Evolutionary conservation across 2,888 invertebrate species (phyloP).

Genomic region (Pandemis corylana): DNA sequence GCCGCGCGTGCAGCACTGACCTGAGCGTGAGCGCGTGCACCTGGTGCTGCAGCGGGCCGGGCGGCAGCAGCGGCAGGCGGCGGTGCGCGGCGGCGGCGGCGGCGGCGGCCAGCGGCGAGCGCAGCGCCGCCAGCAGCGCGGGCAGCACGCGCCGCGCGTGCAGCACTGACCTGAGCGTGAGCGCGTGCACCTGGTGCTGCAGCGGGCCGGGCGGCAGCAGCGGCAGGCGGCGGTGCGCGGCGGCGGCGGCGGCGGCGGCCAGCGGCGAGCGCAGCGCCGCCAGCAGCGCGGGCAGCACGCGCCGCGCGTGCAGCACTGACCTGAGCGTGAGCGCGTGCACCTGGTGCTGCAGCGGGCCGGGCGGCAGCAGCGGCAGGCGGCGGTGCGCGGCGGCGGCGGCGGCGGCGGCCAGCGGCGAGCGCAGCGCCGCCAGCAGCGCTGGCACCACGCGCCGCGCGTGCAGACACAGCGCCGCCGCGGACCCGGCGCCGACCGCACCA

Average conservation of each 20-base stretch:
- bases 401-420: slow-evolving; percentile 87
- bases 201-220: slow-evolving; percentile 73
- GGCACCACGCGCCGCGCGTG: slow-evolving; percentile 60
- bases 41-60: slow-evolving; percentile 82
- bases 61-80: slow-evolving; percentile 80
- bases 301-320: slow-evolving; percentile 47
- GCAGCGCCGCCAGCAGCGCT: slow-evolving; percentile 86
- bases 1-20: slow-evolving; percentile 47
- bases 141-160: too few species aligned
- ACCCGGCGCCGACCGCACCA: slow-evolving; percentile 70
- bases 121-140: too few species aligned
- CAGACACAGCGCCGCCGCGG: slow-evolving; percentile 69
- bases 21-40: slow-evolving; percentile 90
- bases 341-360: slow-evolving; percentile 82
- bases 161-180: slow-evolving; percentile 86
- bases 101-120: too few species aligned
- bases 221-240: slow-evolving; percentile 86
- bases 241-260: slow-evolving; percentile 49
- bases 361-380: slow-evolving; percentile 80
- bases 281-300: too few species aligned
- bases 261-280: too few species aligned
- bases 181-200: slow-evolving; percentile 87
- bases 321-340: slow-evolving; percentile 90
- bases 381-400: slow-evolving; percentile 85
- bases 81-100: slow-evolving; percentile 74